A percentile compares a stretch with the other conserved stretches of the same genome.
These are phyloP conservation scores for Melipona beecheii DNA, from an alignment of 2,888 invertebrate genomes.

Conservation along the genomic window DNA sequence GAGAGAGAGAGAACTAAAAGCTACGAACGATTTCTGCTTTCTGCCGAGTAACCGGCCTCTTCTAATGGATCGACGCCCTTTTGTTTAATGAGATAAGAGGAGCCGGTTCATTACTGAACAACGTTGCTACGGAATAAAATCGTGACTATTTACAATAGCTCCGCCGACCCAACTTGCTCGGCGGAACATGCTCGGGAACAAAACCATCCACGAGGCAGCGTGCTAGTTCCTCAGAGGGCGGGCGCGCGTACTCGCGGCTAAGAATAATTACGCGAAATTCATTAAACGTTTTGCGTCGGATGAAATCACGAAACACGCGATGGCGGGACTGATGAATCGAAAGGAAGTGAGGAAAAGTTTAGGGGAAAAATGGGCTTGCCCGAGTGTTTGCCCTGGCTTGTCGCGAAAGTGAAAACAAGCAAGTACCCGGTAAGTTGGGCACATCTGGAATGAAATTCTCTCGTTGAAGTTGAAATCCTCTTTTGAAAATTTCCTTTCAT, in stretches of 20 bases:
- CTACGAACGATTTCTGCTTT: constrained; percentile 49
- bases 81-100: constrained; percentile 56
- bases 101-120: constrained; percentile 48
- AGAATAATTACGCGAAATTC: constrained; percentile 35
- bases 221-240: constrained; percentile 1
- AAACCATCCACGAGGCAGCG: constrained; percentile 17
- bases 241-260: not conserved
- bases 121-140: constrained; percentile 35
- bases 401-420: not conserved
- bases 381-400: not conserved
- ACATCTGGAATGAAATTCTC: no score
- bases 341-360: not conserved
- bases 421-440: not conserved
- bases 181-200: constrained; percentile 6
- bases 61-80: constrained; percentile 54
- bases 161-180: constrained; percentile 10
- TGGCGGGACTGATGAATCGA: not conserved
- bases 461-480: no score
- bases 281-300: not conserved
- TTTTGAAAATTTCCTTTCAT: no score
- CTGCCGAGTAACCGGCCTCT: constrained; percentile 38
- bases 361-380: not conserved
- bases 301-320: not conserved
- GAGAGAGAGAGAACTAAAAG: constrained; percentile 33
- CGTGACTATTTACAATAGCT: constrained; percentile 39